These are phyloP conservation scores for Nesoenas mayeri DNA, from an alignment of 2,113 vertebrate species.

Conservation along the genomic window DNA sequence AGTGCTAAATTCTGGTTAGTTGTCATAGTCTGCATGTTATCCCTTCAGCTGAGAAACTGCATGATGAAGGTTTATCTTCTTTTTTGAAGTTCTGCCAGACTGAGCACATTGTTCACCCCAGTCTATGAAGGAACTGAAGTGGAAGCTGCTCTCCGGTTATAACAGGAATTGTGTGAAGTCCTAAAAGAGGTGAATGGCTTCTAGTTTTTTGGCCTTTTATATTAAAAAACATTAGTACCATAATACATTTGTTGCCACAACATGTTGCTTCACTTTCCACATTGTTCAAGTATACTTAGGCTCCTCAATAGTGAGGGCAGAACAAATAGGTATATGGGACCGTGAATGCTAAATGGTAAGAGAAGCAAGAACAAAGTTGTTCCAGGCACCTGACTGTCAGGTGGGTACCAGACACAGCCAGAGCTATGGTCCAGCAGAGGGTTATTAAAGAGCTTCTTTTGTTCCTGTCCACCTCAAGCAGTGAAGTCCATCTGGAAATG, in stretches of 20 bases:
- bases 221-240: background rate
- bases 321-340: background rate
- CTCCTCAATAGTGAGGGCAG: background rate
- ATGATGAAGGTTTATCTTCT: background rate
- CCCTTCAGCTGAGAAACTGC: background rate
- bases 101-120: background rate
- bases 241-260: constrained; percentile 43
- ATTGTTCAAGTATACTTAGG: background rate
- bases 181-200: background rate
- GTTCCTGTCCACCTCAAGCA: background rate
- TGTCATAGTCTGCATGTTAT: background rate
- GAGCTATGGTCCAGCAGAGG: background rate
- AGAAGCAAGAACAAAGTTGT: background rate
- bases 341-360: background rate
- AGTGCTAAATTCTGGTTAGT: background rate
- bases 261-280: constrained; percentile 2
- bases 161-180: background rate
- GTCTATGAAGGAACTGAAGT: background rate
- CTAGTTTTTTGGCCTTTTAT: background rate
- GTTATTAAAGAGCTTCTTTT: background rate
- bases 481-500: background rate
- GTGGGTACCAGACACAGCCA: background rate
- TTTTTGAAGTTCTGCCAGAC: constrained; percentile 37
- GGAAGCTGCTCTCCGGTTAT: constrained; percentile 1
- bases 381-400: constrained; percentile 46